phyloP scores from a whole-genome alignment of 2,888 invertebrate genomes.

The Agriopis leucophaearia region DNA sequence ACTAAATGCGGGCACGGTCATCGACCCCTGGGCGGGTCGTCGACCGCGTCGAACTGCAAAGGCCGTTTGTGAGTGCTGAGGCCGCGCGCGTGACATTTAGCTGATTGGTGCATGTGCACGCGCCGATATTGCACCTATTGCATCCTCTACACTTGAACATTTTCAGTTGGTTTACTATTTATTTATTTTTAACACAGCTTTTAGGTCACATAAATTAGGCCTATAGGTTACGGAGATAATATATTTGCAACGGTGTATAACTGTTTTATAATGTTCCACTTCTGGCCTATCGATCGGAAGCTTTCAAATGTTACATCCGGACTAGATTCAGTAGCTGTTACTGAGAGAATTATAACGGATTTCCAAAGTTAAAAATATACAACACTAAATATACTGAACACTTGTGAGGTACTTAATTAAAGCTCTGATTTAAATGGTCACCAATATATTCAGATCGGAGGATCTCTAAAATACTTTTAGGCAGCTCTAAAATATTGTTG shows the following conservation, averaged over 20 bases:
- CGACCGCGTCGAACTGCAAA: constrained; percentile 85
- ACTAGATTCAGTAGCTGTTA: constrained; percentile 10
- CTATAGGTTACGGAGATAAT: constrained; percentile 4
- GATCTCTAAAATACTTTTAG: too few relatives aligned
- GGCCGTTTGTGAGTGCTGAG: constrained; percentile 85
- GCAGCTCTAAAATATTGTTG: too few relatives aligned
- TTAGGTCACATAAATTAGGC: constrained; percentile 9
- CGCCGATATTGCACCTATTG: constrained; percentile 65
- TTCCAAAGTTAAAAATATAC: background rate
- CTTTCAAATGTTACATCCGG: constrained; percentile 28
- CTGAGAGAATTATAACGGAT: constrained; percentile 13
- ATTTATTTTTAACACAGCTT: constrained; percentile 3
- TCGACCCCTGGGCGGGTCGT: constrained; percentile 78
- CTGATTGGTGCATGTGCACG: constrained; percentile 66
- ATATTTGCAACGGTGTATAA: constrained; percentile 20
- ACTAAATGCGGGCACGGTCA: constrained; percentile 83
- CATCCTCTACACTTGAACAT: constrained; percentile 17
- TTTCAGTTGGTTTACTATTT: constrained; percentile 23
- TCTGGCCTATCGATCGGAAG: constrained; percentile 24
- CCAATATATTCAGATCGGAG: too few relatives aligned
- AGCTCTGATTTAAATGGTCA: too few relatives aligned
- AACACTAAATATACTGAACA: background rate
- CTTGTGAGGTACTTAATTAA: background rate
- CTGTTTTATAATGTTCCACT: constrained; percentile 22
- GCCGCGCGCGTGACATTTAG: constrained; percentile 82